Conservation (phyloP, 2,888 invertebrate species). For the Chironomus riparius region DNA sequence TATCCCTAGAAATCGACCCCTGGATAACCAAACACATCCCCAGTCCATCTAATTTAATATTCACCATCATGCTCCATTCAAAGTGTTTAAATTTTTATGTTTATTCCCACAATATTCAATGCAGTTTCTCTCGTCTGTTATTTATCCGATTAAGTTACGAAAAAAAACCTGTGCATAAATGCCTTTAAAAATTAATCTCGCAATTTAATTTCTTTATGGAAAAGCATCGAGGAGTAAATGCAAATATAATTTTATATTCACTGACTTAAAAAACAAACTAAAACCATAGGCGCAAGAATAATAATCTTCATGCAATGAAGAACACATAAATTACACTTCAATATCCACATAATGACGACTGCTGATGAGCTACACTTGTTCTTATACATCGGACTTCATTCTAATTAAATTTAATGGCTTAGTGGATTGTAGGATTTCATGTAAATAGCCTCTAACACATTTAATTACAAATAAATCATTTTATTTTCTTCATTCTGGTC, state of each 20-base stretch:
- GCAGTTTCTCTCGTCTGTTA: neutral
- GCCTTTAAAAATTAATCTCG: no score
- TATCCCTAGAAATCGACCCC: no score
- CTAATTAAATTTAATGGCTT: slow-evolving; percentile 12
- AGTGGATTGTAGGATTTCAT: neutral
- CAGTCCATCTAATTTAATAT: neutral
- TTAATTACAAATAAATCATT: slow-evolving; percentile 10
- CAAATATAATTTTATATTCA: no score
- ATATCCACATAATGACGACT: neutral
- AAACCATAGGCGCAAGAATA: neutral
- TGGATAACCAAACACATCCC: neutral
- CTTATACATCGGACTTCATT: neutral
- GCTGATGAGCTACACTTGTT: neutral
- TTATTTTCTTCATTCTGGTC: neutral
- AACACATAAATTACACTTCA: slow-evolving; percentile 4
- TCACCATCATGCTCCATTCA: no score
- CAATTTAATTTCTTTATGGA: no score
- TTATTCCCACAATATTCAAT: slow-evolving; percentile 10
- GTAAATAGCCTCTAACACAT: neutral
- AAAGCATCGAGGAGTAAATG: no score
- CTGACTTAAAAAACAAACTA: neutral
- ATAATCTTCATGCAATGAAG: neutral
- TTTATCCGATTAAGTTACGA: no score
- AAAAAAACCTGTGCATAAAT: no score
- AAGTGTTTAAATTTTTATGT: neutral